These are phyloP conservation scores for Oedothorax gibbosus DNA, from an alignment of 1,140 invertebrate species.

Conservation along the genomic window DNA sequence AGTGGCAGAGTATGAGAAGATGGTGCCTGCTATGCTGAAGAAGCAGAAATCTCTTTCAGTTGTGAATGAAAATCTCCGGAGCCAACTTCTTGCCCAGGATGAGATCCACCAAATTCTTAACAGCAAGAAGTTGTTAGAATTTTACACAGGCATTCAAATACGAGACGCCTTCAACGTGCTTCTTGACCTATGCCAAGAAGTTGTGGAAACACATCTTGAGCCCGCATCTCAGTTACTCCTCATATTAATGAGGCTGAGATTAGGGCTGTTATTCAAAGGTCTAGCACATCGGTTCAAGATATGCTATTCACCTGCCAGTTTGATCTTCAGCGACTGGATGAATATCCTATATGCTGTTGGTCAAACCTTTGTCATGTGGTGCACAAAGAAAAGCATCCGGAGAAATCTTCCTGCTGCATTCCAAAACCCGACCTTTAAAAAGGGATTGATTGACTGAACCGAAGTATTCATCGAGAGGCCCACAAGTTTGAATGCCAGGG, in stretches of 20 bases:
- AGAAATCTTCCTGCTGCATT: neutral
- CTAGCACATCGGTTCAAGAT: neutral
- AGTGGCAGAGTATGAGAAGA: neutral
- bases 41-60: neutral
- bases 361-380: neutral
- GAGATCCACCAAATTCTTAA: neutral
- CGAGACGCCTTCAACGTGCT: neutral
- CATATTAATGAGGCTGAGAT: neutral
- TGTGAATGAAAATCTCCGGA: neutral
- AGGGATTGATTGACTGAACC: neutral
- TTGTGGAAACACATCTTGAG: neutral
- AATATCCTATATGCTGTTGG: neutral
- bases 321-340: neutral
- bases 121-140: neutral
- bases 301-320: neutral
- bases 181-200: neutral
- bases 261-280: neutral
- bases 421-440: neutral
- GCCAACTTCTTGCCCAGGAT: neutral
- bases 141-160: neutral
- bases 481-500: neutral
- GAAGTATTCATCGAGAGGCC: constrained; percentile 2
- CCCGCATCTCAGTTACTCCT: neutral
- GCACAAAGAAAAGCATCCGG: neutral
- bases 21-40: neutral